phyloP scores from a whole-genome alignment of 2,888 invertebrate species.

The Agrilus biguttatus region DNA sequence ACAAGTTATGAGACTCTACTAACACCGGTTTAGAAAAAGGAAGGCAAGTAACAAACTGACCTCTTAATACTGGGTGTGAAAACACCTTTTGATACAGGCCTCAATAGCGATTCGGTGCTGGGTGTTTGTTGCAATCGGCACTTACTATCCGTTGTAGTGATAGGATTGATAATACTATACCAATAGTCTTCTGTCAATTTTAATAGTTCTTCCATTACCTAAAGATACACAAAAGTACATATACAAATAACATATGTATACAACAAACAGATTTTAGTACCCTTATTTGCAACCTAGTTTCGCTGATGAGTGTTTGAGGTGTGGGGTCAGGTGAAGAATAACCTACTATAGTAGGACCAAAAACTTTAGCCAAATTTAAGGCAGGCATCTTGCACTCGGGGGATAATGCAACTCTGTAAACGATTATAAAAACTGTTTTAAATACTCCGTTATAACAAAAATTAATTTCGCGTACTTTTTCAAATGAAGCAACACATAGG shows the following conservation, averaged over 20 bases:
- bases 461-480: conserved; percentile 42
- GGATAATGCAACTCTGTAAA: conserved; percentile 60
- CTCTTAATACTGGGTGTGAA: conserved; percentile 12
- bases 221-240: conserved; percentile 4
- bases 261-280: conserved; percentile 27
- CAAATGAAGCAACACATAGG: conserved; percentile 81
- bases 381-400: conserved; percentile 84
- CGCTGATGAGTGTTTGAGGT: conserved; percentile 56
- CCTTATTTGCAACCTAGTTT: conserved; percentile 61
- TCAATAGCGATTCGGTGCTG: conserved; percentile 27
- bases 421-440: neutral
- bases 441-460: neutral
- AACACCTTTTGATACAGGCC: conserved; percentile 11
- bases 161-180: conserved; percentile 50
- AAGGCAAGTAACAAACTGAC: conserved; percentile 3
- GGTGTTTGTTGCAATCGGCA: conserved; percentile 25
- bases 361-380: conserved; percentile 76
- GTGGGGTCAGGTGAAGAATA: conserved; percentile 64
- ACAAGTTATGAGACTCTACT: neutral
- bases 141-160: conserved; percentile 12
- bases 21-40: no score
- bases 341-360: conserved; percentile 90
- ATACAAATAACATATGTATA: conserved; percentile 7
- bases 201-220: conserved; percentile 45
- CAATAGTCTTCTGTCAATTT: conserved; percentile 63